Conservation (phyloP, 2,888 invertebrate genomes). For the Drepana falcataria region DNA sequence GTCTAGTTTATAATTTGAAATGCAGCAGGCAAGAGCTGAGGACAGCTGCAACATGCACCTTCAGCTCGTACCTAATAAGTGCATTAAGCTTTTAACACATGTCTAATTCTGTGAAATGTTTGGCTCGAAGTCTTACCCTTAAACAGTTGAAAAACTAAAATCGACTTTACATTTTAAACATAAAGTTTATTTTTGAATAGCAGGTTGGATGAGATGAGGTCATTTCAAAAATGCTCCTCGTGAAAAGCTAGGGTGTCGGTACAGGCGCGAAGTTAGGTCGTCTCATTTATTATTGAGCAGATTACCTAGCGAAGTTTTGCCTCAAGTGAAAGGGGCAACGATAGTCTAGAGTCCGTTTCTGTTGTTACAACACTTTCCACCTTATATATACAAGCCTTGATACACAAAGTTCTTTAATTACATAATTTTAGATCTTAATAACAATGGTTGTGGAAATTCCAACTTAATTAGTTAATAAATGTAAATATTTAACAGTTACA, state of each 20-base stretch:
- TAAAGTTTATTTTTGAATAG: conserved; percentile 28
- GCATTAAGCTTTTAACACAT: conserved; percentile 74
- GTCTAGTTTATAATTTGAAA: conserved; percentile 21
- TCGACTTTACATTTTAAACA: conserved; percentile 10
- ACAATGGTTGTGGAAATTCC: neutral
- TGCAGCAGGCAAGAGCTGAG: conserved; percentile 21
- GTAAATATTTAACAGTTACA: neutral
- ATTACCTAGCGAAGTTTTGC: conserved; percentile 43
- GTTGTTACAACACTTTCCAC: conserved; percentile 16
- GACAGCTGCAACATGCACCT: conserved; percentile 26
- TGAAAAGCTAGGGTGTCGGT: conserved; percentile 58
- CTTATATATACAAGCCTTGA: conserved; percentile 14
- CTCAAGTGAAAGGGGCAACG: conserved; percentile 13
- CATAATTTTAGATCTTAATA: neutral
- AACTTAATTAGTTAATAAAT: neutral
- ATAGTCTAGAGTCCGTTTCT: conserved; percentile 18
- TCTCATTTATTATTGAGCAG: conserved; percentile 75
- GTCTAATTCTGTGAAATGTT: conserved; percentile 60
- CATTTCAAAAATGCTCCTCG: conserved; percentile 50
- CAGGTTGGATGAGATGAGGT: conserved; percentile 32
- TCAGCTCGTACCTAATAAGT: conserved; percentile 54
- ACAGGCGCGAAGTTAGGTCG: conserved; percentile 67
- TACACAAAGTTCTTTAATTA: neutral
- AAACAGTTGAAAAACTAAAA: conserved; percentile 9
- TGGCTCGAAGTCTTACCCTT: conserved; percentile 28